These are phyloP conservation scores for Chamaea fasciata DNA, from an alignment of 2,113 vertebrate genomes.

Conservation along the genomic window DNA sequence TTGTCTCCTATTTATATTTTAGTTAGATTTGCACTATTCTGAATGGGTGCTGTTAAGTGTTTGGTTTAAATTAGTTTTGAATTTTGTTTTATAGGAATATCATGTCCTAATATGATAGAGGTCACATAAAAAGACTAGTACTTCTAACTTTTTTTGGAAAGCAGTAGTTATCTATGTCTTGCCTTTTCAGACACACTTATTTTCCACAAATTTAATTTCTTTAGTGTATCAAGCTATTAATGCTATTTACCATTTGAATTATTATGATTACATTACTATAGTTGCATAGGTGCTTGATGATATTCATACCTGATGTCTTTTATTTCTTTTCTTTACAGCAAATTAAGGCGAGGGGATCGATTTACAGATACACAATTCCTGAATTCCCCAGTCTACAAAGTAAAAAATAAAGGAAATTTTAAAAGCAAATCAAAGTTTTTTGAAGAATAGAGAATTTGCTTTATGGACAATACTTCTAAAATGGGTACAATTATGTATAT, in stretches of 20 bases:
- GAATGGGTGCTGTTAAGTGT: background rate
- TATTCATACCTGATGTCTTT: background rate
- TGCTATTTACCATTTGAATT: background rate
- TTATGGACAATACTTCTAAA: background rate
- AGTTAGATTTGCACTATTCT: background rate
- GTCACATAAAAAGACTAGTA: background rate
- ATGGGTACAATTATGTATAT: background rate
- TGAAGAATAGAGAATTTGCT: background rate
- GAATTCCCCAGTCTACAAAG: slow-evolving; percentile 21
- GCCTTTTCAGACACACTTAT: background rate
- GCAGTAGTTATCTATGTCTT: background rate
- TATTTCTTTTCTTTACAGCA: slow-evolving; percentile 65
- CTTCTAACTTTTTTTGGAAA: background rate
- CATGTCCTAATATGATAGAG: background rate
- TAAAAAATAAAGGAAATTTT: slow-evolving; percentile 30
- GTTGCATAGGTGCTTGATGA: background rate
- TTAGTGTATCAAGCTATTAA: background rate
- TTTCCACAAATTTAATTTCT: background rate
- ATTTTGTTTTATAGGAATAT: background rate
- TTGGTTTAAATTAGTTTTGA: background rate
- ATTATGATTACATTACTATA: background rate
- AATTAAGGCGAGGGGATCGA: slow-evolving; percentile 69
- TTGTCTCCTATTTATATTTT: background rate
- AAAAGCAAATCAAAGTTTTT: slow-evolving; percentile 57
- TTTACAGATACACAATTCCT: slow-evolving; percentile 54